phyloP scores from a whole-genome alignment of 2,888 invertebrate species.

The Ischnus inquisitorius region DNA sequence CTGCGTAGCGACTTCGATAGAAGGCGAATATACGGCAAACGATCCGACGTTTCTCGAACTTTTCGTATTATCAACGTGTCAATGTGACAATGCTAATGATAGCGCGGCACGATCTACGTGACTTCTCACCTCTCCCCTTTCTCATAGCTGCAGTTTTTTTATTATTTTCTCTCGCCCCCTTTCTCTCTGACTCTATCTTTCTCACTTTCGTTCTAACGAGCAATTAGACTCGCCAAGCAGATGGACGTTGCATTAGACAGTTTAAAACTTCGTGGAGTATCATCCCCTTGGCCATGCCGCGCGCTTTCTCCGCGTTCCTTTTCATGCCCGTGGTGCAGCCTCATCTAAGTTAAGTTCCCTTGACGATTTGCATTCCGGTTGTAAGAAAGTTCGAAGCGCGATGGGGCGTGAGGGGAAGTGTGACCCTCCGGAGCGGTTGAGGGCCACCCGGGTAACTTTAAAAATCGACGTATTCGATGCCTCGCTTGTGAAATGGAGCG shows the following conservation, averaged over 20 bases:
- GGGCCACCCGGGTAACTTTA: constrained; percentile 3
- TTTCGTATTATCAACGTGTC: too few relatives aligned
- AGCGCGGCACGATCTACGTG: constrained; percentile 37
- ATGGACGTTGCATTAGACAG: constrained; percentile 65
- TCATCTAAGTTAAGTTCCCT: constrained; percentile 61
- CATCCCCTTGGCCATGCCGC: constrained; percentile 33
- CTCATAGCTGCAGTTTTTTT: constrained; percentile 49
- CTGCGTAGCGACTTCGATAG: too few relatives aligned
- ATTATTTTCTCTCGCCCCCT: too few relatives aligned
- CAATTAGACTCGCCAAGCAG: constrained; percentile 62
- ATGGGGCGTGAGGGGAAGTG: constrained; percentile 32
- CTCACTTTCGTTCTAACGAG: constrained; percentile 60
- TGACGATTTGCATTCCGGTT: constrained; percentile 55
- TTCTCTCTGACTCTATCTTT: constrained; percentile 11
- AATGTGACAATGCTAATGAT: constrained; percentile 32
- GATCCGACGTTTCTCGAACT: too few relatives aligned
- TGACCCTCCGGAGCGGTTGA: constrained; percentile 2
- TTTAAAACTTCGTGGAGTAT: constrained; percentile 58
- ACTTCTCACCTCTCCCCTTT: constrained; percentile 56
- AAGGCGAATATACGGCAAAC: too few relatives aligned
- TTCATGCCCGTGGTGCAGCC: constrained; percentile 24
- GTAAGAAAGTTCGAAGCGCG: constrained; percentile 50
- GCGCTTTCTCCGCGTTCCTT: constrained; percentile 29
- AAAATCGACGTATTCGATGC: constrained; percentile 19
- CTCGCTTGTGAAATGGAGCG: not conserved